phyloP scores from a whole-genome alignment of 30 jellyfish, hydroid and myxozoan species.

The Pseudorhiza aurosa region DNA sequence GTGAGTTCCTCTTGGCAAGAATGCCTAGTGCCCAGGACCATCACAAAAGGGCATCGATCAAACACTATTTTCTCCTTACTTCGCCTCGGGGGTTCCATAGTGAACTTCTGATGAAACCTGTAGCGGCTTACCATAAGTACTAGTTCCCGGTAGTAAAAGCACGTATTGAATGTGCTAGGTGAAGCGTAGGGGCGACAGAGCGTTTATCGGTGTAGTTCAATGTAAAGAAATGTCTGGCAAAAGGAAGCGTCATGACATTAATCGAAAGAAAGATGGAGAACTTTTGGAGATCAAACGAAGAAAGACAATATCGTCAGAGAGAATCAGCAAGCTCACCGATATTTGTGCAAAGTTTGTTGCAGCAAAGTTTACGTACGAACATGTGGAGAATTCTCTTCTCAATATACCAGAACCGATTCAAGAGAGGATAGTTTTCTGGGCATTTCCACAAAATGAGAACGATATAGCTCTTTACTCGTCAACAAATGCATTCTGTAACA shows the following conservation, averaged over 20 bases:
- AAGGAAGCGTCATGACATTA: conserved; percentile 37
- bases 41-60: conserved; percentile 9
- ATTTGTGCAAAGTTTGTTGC: conserved; percentile 86
- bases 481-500: conserved; percentile 43
- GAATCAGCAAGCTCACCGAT: conserved; percentile 52
- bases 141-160: conserved; percentile 12
- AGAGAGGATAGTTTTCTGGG: conserved; percentile 75
- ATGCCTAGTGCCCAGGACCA: conserved; percentile 8
- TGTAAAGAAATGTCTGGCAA: conserved; percentile 24
- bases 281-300: conserved; percentile 21
- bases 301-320: neutral
- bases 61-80: conserved; percentile 62
- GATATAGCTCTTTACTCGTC: conserved; percentile 88
- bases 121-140: conserved; percentile 22
- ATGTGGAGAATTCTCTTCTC: conserved; percentile 77
- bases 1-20: too few species aligned
- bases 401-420: conserved; percentile 90
- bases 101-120: conserved; percentile 56
- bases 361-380: conserved; percentile 79
- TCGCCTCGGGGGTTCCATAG: conserved; percentile 43
- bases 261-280: conserved; percentile 26
- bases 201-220: neutral
- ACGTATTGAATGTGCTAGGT: neutral
- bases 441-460: conserved; percentile 83
- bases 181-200: neutral